Conservation (phyloP, 2,113 vertebrate genomes). For the Hippoglossus stenolepis region DNA sequence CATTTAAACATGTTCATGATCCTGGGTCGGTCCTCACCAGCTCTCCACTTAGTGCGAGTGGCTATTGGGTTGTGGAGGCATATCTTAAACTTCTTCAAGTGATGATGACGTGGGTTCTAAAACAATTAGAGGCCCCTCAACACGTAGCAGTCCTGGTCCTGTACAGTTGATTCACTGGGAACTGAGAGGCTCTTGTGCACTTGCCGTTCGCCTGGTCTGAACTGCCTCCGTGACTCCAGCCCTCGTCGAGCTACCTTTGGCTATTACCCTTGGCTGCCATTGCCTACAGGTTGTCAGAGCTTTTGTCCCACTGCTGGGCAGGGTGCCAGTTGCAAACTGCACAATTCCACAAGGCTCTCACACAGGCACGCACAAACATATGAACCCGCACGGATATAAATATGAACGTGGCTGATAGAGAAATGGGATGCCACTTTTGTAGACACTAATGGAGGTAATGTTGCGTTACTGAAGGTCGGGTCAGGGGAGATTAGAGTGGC, state of each 20-base stretch:
- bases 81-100: conserved; percentile 62
- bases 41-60: conserved; percentile 40
- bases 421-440: conserved; percentile 50
- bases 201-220: conserved; percentile 38
- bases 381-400: conserved; percentile 13
- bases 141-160: conserved; percentile 28
- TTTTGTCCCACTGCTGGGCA: conserved; percentile 54
- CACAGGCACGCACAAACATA: conserved; percentile 15
- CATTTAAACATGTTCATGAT: conserved; percentile 61
- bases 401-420: neutral
- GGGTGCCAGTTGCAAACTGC: conserved; percentile 49
- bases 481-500: conserved; percentile 66
- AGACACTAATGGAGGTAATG: conserved; percentile 70
- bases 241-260: conserved; percentile 53
- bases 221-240: conserved; percentile 36
- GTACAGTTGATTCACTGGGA: conserved; percentile 12
- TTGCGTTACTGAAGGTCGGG: conserved; percentile 71
- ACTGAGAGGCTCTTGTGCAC: conserved; percentile 23
- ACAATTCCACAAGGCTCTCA: conserved; percentile 26
- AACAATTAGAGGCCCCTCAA: conserved; percentile 64
- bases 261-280: conserved; percentile 57
- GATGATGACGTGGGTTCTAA: conserved; percentile 54
- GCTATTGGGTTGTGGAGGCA: conserved; percentile 38
- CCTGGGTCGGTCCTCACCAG: conserved; percentile 47
- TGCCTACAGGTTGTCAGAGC: conserved; percentile 43